These are phyloP conservation scores for Dicerorhinus sumatrensis DNA, from an alignment of 2,113 vertebrate species.

Conservation along the genomic window DNA sequence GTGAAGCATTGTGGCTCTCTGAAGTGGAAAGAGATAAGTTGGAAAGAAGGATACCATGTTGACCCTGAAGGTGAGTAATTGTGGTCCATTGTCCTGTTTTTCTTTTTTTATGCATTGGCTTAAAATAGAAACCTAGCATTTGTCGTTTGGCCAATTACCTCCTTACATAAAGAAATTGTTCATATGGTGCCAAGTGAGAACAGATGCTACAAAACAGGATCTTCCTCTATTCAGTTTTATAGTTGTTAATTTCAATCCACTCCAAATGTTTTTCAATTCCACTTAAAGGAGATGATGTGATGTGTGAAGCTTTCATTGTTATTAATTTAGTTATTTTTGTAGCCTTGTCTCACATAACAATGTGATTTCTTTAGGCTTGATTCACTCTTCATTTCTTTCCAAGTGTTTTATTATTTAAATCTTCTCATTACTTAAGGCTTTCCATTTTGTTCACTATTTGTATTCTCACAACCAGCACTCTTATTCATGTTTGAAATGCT, in stretches of 20 bases:
- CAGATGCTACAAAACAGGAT: conserved; percentile 50
- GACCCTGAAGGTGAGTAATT: not conserved
- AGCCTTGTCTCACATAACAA: not conserved
- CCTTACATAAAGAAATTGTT: conserved; percentile 29
- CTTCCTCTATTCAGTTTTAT: not conserved
- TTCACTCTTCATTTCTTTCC: conserved; percentile 14
- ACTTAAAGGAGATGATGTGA: not conserved
- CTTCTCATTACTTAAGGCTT: conserved; percentile 7
- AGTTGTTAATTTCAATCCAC: not conserved
- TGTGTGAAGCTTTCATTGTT: not conserved
- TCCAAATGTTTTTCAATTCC: not conserved
- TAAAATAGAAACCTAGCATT: conserved; percentile 58
- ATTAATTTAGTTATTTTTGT: conserved; percentile 50
- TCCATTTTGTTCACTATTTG: not conserved
- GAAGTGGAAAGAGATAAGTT: not conserved
- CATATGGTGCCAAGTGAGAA: not conserved
- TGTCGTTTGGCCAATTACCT: conserved; percentile 39
- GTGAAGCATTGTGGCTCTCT: not conserved
- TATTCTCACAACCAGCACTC: not conserved
- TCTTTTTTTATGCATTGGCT: not conserved
- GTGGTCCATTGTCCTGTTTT: not conserved
- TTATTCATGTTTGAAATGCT: not conserved
- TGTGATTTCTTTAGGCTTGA: not conserved
- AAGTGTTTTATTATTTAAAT: conserved; percentile 43
- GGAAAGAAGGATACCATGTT: not conserved